These are phyloP conservation scores for Struthidea cinerea DNA, from an alignment of 2,113 vertebrate species.

Conservation along the genomic window DNA sequence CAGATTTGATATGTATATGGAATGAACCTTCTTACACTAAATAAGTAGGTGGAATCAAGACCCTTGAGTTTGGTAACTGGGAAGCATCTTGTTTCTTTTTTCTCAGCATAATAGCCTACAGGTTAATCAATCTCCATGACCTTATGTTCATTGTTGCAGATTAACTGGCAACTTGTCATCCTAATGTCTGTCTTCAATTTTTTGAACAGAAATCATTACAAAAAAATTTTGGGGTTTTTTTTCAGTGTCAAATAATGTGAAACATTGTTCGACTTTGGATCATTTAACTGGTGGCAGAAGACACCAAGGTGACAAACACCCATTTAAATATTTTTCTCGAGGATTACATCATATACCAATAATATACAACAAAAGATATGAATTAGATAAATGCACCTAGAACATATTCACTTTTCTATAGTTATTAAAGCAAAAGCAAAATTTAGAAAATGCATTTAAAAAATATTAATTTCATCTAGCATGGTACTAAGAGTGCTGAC, in stretches of 20 bases:
- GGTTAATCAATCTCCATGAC: background rate
- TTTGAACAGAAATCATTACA: background rate
- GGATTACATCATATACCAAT: background rate
- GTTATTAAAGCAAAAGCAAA: background rate
- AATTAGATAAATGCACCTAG: background rate
- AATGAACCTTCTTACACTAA: background rate
- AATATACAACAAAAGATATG: accelerated
- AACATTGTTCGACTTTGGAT: background rate
- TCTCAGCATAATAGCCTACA: background rate
- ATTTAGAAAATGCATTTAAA: background rate
- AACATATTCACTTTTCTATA: background rate
- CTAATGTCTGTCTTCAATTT: background rate
- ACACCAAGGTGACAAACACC: background rate
- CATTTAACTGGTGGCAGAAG: background rate
- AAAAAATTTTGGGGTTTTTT: background rate
- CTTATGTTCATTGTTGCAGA: background rate
- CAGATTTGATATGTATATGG: background rate
- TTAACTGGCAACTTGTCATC: background rate
- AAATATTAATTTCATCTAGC: background rate
- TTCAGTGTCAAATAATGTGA: background rate
- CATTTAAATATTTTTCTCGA: background rate
- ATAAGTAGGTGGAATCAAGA: background rate
- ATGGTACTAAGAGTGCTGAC: background rate
- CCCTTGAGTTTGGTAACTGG: background rate
- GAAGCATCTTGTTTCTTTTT: background rate